A percentile compares a stretch with the other conserved stretches of the same genome.
Conservation (phyloP, 2,113 vertebrate genomes). For the Mustela nigripes region DNA sequence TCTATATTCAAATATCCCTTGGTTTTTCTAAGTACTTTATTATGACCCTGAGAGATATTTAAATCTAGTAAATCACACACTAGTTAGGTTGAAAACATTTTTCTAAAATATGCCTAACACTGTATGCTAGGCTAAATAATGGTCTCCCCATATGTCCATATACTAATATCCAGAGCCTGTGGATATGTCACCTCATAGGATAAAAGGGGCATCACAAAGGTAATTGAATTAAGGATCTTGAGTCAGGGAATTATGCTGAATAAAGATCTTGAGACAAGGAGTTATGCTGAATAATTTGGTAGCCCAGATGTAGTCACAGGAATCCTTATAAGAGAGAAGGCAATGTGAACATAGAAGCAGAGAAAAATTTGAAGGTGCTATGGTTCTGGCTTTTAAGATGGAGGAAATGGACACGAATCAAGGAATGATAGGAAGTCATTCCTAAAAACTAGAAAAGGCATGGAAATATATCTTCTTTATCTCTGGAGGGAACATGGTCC, state of each 20-base stretch:
- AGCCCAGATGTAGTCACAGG: neutral
- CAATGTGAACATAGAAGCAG: neutral
- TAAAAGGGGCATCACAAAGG: neutral
- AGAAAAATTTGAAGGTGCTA: neutral
- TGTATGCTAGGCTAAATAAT: neutral
- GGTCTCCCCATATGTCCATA: too few relatives aligned
- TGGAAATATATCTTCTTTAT: neutral
- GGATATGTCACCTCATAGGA: neutral
- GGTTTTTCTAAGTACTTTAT: neutral
- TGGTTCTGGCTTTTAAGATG: neutral
- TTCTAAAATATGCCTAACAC: neutral
- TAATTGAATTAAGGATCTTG: neutral
- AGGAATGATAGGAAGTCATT: neutral
- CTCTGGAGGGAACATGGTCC: neutral
- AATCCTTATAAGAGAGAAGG: neutral
- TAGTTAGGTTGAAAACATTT: neutral
- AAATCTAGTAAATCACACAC: neutral
- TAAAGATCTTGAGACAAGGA: neutral
- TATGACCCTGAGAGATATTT: neutral
- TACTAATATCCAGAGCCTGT: neutral
- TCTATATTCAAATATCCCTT: neutral
- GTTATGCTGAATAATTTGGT: neutral
- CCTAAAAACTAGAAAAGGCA: neutral
- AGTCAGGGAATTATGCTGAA: neutral
- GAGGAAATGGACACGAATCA: neutral